Evolutionary conservation across 2,113 vertebrate genomes (phyloP).

Genomic region (Passer domesticus): DNA sequence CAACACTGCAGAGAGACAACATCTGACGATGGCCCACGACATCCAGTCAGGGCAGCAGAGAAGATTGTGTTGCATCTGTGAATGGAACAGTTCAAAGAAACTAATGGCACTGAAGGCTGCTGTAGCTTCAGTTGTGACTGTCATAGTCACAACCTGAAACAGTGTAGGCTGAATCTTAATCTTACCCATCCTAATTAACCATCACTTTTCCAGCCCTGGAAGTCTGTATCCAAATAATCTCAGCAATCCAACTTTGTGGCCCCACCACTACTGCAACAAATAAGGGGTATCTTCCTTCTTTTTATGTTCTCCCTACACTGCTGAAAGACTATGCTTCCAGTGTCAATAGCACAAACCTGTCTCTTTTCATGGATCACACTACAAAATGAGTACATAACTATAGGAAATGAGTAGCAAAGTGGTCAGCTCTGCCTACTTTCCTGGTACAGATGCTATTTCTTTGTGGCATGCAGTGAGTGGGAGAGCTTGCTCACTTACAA

Average conservation of each 20-base stretch:
- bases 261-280: not conserved
- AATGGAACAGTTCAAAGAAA: not conserved
- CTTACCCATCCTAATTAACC: not conserved
- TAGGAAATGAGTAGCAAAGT: not conserved
- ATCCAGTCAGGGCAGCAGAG: not conserved
- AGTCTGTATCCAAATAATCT: not conserved
- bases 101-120: not conserved
- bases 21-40: not conserved
- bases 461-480: not conserved
- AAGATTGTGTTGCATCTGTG: not conserved
- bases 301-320: not conserved
- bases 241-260: not conserved
- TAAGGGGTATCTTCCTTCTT: not conserved
- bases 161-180: not conserved
- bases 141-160: not conserved
- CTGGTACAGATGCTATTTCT: not conserved
- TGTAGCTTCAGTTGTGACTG: not conserved
- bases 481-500: not conserved
- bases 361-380: not conserved
- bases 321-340: not conserved
- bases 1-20: not conserved
- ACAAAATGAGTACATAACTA: not conserved
- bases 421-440: not conserved
- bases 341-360: not conserved
- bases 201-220: not conserved